phyloP scores from a whole-genome alignment of 2,888 invertebrate species.

The Amitus sp. region DNA sequence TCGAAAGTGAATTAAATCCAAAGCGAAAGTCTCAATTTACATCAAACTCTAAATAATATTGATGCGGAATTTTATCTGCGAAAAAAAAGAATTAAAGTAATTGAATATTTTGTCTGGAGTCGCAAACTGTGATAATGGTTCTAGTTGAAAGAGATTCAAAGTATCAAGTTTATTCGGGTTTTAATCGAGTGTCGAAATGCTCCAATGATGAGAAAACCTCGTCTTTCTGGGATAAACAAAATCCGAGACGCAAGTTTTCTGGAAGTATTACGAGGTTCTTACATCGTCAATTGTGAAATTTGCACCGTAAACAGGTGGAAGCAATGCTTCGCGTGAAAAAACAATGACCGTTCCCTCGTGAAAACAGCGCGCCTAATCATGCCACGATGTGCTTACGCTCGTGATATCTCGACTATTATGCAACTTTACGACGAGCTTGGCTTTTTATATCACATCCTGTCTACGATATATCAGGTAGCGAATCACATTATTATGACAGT shows the following conservation, averaged over 20 bases:
- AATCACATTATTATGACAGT: neutral
- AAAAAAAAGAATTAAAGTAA: no score
- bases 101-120: no score
- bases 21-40: no score
- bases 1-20: no score
- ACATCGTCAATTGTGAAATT: conserved; percentile 20
- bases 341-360: neutral
- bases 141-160: no score
- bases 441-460: neutral
- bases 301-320: conserved; percentile 11
- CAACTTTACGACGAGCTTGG: conserved; percentile 6
- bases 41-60: no score
- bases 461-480: neutral
- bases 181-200: conserved; percentile 13
- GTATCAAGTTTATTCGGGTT: no score
- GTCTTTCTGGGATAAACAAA: conserved; percentile 21
- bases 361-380: conserved; percentile 5
- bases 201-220: conserved; percentile 20
- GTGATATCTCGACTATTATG: conserved; percentile 11
- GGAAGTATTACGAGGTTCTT: conserved; percentile 38
- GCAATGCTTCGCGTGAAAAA: conserved; percentile 10
- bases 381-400: neutral
- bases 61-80: no score
- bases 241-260: conserved; percentile 25
- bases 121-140: no score